Evolutionary conservation across 2,113 vertebrate genomes (phyloP).

Genomic region (Carassius auratus): DNA sequence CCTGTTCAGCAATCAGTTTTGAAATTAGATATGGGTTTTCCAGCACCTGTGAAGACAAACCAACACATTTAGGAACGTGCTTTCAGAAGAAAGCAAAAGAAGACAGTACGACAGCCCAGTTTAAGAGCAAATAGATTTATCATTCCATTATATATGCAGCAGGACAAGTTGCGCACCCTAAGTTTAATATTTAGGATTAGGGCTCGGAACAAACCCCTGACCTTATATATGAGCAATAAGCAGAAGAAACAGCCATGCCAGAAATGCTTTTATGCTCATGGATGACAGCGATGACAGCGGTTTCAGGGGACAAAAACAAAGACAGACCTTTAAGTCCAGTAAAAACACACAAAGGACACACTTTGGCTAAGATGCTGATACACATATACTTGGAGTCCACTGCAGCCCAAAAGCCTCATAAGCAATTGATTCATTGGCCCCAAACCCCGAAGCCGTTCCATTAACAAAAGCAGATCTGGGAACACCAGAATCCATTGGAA

Average conservation of each 20-base stretch:
- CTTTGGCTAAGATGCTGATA: neutral
- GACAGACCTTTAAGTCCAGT: neutral
- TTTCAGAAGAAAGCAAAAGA: neutral
- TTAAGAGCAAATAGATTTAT: neutral
- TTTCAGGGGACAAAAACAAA: neutral
- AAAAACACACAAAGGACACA: neutral
- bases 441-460: neutral
- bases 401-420: neutral
- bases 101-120: neutral
- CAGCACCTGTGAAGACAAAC: constrained; percentile 78
- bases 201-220: neutral
- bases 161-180: neutral
- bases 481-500: neutral
- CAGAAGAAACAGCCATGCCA: constrained; percentile 9
- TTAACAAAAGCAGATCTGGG: neutral
- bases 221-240: neutral
- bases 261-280: neutral
- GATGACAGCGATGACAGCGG: neutral
- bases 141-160: neutral
- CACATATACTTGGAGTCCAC: constrained; percentile 26
- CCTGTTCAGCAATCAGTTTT: constrained; percentile 66
- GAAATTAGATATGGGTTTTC: constrained; percentile 71
- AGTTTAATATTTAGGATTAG: neutral
- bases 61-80: constrained; percentile 21
- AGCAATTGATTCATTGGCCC: neutral